These are phyloP conservation scores for Myrmophylax atrothorax DNA, from an alignment of 2,113 vertebrate genomes.

Conservation along the genomic window DNA sequence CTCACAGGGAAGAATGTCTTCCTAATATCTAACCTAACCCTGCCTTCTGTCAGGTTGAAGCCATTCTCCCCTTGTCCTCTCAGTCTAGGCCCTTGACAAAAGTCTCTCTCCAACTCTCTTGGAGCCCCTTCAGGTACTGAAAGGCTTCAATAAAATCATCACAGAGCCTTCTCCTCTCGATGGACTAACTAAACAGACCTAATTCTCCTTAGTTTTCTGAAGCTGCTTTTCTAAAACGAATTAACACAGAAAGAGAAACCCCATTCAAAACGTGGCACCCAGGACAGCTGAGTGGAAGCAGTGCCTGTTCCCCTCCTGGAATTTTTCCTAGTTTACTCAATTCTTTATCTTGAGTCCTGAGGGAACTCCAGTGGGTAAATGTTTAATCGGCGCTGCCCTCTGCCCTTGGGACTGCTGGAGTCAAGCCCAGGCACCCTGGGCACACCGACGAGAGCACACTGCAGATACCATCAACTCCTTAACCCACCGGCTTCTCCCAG, in stretches of 20 bases:
- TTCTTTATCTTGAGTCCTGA: background rate
- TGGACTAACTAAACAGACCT: background rate
- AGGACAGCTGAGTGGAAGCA: accelerated
- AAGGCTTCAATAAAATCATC: background rate
- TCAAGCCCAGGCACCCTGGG: background rate
- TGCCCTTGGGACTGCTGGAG: background rate
- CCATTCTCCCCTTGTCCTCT: background rate
- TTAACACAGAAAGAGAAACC: accelerated
- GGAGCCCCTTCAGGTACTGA: background rate
- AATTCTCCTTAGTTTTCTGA: background rate
- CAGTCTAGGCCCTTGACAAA: background rate
- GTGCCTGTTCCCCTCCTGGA: background rate
- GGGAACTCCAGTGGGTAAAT: background rate
- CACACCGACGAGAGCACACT: background rate
- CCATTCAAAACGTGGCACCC: accelerated
- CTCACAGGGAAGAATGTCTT: background rate
- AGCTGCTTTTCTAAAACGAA: background rate
- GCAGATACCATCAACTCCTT: background rate
- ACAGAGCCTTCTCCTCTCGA: background rate
- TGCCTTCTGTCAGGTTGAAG: background rate
- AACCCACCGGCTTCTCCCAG: background rate
- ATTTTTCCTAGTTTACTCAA: background rate
- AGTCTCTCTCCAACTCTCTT: background rate
- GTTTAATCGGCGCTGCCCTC: constrained; percentile 30
- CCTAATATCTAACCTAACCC: background rate